Evolutionary conservation across 2,888 invertebrate genomes (phyloP).

Genomic region (Eledona agricola): DNA sequence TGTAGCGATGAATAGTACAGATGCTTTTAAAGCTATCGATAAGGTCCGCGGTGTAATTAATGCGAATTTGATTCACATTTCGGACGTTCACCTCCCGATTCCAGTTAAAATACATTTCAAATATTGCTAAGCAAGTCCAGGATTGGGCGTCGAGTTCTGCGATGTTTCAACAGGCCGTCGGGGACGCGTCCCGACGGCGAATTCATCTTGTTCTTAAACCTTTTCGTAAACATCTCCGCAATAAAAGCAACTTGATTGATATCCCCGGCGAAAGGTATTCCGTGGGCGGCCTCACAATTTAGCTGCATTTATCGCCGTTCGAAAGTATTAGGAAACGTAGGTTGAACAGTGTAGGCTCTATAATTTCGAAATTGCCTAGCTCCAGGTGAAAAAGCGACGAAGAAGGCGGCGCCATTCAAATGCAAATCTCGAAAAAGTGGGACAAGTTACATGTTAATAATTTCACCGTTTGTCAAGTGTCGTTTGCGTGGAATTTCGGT

Average conservation of each 20-base stretch:
- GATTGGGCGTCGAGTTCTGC: too few relatives aligned
- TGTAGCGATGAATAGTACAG: too few relatives aligned
- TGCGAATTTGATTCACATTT: too few relatives aligned
- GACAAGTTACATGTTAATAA: too few relatives aligned
- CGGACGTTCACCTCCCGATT: too few relatives aligned
- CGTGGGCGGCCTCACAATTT: conserved; percentile 34
- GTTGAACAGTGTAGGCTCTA: conserved; percentile 14
- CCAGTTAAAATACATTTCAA: too few relatives aligned
- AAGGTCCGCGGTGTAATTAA: too few relatives aligned
- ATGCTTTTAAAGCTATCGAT: too few relatives aligned
- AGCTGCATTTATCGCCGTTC: conserved; percentile 34
- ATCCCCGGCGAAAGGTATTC: conserved; percentile 39
- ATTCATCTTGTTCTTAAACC: conserved; percentile 35
- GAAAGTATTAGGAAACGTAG: conserved; percentile 18
- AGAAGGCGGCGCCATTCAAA: conserved; percentile 26
- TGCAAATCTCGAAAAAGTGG: conserved; percentile 18
- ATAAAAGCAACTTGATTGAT: conserved; percentile 39
- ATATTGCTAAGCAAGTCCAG: too few relatives aligned
- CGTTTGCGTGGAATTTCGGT: too few relatives aligned
- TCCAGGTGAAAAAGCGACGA: conserved; percentile 12
- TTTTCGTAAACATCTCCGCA: conserved; percentile 33
- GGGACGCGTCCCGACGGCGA: conserved; percentile 30
- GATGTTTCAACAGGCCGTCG: too few relatives aligned
- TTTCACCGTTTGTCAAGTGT: too few relatives aligned
- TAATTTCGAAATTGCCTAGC: conserved; percentile 26